Evolutionary conservation across 92 coral and sea anemone species (phyloP).

Genomic region (Bergia sp.): DNA sequence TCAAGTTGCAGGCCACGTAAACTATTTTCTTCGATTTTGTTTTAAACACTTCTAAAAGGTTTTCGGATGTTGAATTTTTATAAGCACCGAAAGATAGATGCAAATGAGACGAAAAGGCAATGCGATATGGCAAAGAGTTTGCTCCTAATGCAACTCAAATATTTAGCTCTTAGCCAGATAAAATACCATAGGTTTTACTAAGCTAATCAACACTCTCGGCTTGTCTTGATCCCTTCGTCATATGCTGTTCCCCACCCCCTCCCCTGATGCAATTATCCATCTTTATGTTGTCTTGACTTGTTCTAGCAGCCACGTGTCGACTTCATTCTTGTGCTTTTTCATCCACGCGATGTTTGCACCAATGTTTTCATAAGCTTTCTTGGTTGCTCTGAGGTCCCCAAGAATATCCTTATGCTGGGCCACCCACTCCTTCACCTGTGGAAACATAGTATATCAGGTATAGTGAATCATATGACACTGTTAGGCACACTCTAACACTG

Average conservation of each 20-base stretch:
- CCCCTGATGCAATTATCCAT: neutral
- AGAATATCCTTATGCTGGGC: conserved; percentile 71
- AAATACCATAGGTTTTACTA: neutral
- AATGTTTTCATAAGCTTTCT: conserved; percentile 85
- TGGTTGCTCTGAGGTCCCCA: conserved; percentile 76
- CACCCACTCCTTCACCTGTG: conserved; percentile 80
- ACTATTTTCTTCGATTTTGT: no score
- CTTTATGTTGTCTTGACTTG: conserved; percentile 53
- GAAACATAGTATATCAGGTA: neutral
- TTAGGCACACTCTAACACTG: neutral
- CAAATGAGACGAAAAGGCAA: neutral
- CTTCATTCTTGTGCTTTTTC: conserved; percentile 73
- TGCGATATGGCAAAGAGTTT: neutral
- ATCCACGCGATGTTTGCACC: conserved; percentile 92
- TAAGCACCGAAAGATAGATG: no score
- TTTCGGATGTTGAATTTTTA: no score
- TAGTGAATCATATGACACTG: neutral
- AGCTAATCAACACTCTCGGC: neutral
- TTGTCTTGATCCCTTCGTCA: neutral
- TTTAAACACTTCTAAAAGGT: no score
- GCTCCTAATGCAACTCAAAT: neutral
- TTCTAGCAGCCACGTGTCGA: conserved; percentile 75
- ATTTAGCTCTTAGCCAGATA: neutral
- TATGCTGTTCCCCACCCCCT: neutral
- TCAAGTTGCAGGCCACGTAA: no score